A percentile compares a stretch with the other conserved stretches of the same genome.
Evolutionary conservation across 2,888 invertebrate genomes (phyloP).

Genomic region (Orchestes rusci): DNA sequence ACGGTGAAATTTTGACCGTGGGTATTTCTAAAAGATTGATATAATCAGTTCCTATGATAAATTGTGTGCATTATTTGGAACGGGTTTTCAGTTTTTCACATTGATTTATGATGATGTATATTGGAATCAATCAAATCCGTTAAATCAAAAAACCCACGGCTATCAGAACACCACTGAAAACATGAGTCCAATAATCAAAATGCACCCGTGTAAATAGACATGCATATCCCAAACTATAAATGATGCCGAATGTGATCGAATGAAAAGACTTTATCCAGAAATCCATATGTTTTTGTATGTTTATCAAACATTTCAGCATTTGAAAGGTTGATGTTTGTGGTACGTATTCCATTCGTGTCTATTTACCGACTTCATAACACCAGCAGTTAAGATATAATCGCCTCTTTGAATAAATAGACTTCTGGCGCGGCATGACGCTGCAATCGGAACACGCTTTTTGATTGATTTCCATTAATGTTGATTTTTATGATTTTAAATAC

Average conservation of each 20-base stretch:
- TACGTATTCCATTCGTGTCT: constrained; percentile 40
- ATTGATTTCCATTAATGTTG: constrained; percentile 27
- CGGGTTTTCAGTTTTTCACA: too few relatives aligned
- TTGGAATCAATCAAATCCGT: too few relatives aligned
- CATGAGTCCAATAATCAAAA: too few relatives aligned
- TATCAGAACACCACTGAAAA: too few relatives aligned
- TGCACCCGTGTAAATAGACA: too few relatives aligned
- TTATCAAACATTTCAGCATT: constrained; percentile 43
- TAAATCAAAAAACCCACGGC: too few relatives aligned
- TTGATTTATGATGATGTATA: too few relatives aligned
- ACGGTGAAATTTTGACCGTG: too few relatives aligned
- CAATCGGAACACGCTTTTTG: constrained; percentile 25
- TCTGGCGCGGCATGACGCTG: constrained; percentile 26
- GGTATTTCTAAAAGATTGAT: too few relatives aligned
- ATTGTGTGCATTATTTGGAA: too few relatives aligned
- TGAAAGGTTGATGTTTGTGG: constrained; percentile 40
- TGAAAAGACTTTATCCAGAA: constrained; percentile 40
- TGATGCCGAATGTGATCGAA: constrained; percentile 15
- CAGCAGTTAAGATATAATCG: constrained; percentile 39
- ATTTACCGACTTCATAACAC: constrained; percentile 41
- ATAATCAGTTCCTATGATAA: too few relatives aligned
- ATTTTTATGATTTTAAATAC: constrained; percentile 28
- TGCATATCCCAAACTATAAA: too few relatives aligned
- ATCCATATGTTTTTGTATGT: constrained; percentile 42
- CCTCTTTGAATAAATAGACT: constrained; percentile 41